Evolutionary conservation across 2,113 vertebrate species (phyloP).

Genomic region (Catagonus wagneri): DNA sequence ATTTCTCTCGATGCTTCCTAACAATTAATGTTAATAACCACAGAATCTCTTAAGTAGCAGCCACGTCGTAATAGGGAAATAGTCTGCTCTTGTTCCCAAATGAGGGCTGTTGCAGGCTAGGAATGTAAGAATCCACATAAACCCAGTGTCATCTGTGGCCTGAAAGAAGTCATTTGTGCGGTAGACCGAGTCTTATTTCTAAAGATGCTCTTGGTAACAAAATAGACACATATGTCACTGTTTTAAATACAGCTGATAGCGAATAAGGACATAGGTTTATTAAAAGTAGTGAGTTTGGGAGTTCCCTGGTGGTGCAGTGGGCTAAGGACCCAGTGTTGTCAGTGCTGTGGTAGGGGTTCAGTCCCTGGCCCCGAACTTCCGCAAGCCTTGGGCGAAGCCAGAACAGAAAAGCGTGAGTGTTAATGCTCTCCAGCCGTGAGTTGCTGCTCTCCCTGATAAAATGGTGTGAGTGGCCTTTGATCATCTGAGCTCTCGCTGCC

Average conservation of each 20-base stretch:
- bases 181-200: background rate
- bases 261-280: background rate
- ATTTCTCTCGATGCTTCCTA: background rate
- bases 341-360: no score
- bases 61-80: background rate
- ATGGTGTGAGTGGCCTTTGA: background rate
- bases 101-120: background rate
- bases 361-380: no score
- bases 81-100: background rate
- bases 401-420: no score
- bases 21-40: background rate
- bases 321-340: no score
- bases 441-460: background rate
- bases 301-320: no score
- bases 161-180: background rate
- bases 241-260: background rate
- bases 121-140: background rate
- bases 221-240: background rate
- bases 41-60: background rate
- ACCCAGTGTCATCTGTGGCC: background rate
- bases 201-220: background rate
- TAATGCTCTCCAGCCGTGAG: background rate
- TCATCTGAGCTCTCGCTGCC: background rate
- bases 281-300: background rate
- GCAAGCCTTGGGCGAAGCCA: no score